A percentile compares a stretch with the other conserved stretches of the same genome.
These are phyloP conservation scores for Phoxinus dragarum DNA, from an alignment of 2,797 vertebrate genomes.

Conservation along the genomic window DNA sequence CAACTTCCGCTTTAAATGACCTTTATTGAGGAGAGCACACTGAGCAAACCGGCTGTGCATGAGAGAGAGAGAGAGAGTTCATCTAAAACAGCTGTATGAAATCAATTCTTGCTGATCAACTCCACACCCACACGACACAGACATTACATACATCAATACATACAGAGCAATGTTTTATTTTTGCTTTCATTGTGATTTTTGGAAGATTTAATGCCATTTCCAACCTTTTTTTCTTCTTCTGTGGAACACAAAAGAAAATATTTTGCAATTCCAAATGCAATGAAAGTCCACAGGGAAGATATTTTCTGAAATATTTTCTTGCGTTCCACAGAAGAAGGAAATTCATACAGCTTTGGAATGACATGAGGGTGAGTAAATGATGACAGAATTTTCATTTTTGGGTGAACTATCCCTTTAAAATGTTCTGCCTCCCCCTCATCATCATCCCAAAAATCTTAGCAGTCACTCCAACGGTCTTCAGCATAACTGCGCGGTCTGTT, in stretches of 20 bases:
- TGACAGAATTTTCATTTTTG: not conserved
- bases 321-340: not conserved
- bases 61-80: constrained; percentile 21
- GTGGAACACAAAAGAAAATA: not conserved
- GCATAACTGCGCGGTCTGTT: constrained; percentile 34
- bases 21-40: constrained; percentile 73
- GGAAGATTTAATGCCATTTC: not conserved
- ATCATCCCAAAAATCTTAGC: constrained; percentile 1
- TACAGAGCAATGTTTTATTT: not conserved
- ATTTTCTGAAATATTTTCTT: not conserved
- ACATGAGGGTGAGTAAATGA: not conserved
- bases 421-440: constrained; percentile 5
- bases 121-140: constrained; percentile 7
- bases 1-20: constrained; percentile 78
- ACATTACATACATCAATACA: constrained; percentile 43
- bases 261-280: not conserved
- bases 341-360: not conserved
- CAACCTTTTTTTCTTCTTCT: not conserved
- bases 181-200: not conserved
- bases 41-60: constrained; percentile 53
- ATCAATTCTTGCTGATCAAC: constrained; percentile 40
- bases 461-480: constrained; percentile 40
- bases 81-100: constrained; percentile 43
- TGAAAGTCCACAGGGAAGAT: not conserved
- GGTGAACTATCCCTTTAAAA: constrained; percentile 33